Conservation (phyloP, 1,140 invertebrate genomes). For the Bombus difficillimus region DNA sequence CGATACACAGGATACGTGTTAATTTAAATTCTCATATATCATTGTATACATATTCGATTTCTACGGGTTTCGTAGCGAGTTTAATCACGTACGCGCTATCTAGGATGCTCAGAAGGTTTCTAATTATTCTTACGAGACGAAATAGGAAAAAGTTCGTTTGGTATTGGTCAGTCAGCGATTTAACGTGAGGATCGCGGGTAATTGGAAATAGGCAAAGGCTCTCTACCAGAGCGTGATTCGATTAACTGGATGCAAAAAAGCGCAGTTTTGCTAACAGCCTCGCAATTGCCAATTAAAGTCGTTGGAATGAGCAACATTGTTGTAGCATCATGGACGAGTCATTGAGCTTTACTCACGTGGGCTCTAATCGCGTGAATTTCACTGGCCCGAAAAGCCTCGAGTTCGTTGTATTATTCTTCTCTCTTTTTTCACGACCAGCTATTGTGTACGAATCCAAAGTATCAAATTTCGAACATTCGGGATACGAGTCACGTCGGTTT, state of each 20-base stretch:
- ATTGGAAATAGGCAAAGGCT: constrained; percentile 31
- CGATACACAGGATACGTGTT: not conserved
- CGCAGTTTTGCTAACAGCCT: constrained; percentile 21
- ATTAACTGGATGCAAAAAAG: constrained; percentile 46
- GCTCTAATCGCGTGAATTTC: constrained; percentile 1
- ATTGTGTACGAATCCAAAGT: not conserved
- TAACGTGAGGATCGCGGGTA: constrained; percentile 17
- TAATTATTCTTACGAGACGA: not conserved
- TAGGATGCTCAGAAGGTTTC: not conserved
- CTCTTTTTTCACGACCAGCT: not conserved
- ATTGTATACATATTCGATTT: not conserved
- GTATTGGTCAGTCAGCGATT: constrained; percentile 14
- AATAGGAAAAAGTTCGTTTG: not conserved
- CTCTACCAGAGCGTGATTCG: constrained; percentile 26
- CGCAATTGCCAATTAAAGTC: constrained; percentile 49
- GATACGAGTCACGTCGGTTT: not conserved
- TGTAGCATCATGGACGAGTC: constrained; percentile 16
- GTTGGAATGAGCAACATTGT: constrained; percentile 42
- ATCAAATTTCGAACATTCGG: not conserved
- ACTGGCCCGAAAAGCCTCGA: not conserved
- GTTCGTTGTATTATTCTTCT: not conserved
- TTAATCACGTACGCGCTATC: not conserved
- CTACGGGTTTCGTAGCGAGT: not conserved
- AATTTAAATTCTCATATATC: not conserved
- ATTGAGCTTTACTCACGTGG: constrained; percentile 11